These are phyloP conservation scores for Cheilosia vulpina DNA, from an alignment of 2,888 invertebrate genomes.

Conservation along the genomic window DNA sequence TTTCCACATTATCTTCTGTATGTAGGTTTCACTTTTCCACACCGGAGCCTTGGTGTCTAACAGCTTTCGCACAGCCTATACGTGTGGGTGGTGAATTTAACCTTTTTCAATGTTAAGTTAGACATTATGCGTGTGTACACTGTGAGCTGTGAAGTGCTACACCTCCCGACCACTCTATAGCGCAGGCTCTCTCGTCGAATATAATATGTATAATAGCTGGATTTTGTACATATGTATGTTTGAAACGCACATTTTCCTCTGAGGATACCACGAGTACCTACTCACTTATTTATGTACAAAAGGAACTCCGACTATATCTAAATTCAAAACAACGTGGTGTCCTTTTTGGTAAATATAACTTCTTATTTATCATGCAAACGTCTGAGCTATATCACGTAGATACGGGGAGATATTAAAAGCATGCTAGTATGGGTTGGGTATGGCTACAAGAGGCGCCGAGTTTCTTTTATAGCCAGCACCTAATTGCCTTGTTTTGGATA, in stretches of 20 bases:
- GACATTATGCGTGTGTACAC: conserved; percentile 38
- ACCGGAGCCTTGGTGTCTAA: conserved; percentile 60
- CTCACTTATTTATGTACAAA: conserved; percentile 44
- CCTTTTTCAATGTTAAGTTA: conserved; percentile 72
- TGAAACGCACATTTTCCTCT: conserved; percentile 35
- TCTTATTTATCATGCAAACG: too few relatives aligned
- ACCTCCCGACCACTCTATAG: conserved; percentile 16
- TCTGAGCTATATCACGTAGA: too few relatives aligned
- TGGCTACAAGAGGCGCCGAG: too few relatives aligned
- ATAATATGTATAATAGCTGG: conserved; percentile 4
- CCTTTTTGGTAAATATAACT: background rate
- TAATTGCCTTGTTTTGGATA: too few relatives aligned
- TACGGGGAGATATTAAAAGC: too few relatives aligned
- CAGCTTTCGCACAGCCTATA: background rate
- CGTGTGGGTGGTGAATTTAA: conserved; percentile 49
- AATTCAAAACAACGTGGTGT: conserved; percentile 50
- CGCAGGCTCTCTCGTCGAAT: conserved; percentile 63
- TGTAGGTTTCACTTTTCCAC: conserved; percentile 26
- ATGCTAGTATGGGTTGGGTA: too few relatives aligned
- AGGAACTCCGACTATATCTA: conserved; percentile 39
- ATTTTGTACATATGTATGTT: background rate
- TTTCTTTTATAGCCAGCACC: too few relatives aligned
- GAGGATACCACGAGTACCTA: conserved; percentile 6
- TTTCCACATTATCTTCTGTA: conserved; percentile 21
- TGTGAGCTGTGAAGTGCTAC: conserved; percentile 17